Evolutionary conservation across 1,140 invertebrate genomes (phyloP).

Genomic region (Drosophila elegans): DNA sequence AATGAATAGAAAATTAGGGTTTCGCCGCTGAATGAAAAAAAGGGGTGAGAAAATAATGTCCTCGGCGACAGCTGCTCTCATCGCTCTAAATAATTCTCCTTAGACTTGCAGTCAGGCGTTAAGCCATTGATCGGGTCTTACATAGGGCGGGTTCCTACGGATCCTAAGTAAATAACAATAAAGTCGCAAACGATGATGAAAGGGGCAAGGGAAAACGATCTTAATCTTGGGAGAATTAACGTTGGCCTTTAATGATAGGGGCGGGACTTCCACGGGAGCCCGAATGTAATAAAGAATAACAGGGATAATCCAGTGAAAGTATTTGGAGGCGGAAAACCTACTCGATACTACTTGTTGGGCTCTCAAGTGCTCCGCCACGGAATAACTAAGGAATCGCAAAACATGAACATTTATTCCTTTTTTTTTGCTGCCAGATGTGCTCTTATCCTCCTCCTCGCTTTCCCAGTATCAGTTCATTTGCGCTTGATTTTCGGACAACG

Average conservation of each 20-base stretch:
- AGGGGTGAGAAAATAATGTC: conserved; percentile 59
- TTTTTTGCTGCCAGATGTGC: conserved; percentile 65
- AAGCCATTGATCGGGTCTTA: conserved; percentile 64
- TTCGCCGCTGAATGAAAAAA: conserved; percentile 23
- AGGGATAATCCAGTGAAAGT: conserved; percentile 62
- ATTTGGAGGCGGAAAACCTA: conserved; percentile 37
- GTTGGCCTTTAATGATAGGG: conserved; percentile 65
- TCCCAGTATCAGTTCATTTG: conserved; percentile 60
- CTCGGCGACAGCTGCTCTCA: conserved; percentile 70
- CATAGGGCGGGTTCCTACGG: conserved; percentile 20
- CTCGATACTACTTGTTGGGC: conserved; percentile 26
- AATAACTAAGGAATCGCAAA: conserved; percentile 60
- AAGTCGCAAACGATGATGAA: conserved; percentile 26
- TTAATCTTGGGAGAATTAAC: conserved; percentile 77
- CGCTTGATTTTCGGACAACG: conserved; percentile 45
- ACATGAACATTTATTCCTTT: conserved; percentile 46
- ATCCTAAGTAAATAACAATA: conserved; percentile 74
- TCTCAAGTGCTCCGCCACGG: conserved; percentile 15
- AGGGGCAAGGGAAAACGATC: conserved; percentile 45
- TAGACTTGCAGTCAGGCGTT: conserved; percentile 49
- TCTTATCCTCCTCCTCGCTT: conserved; percentile 1
- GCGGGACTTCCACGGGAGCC: conserved; percentile 23
- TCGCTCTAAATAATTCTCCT: conserved; percentile 55
- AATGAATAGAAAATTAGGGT: conserved; percentile 75
- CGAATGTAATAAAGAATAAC: conserved; percentile 42